Conservation (phyloP, 2,888 invertebrate genomes). For the Himalopsyche japonica region DNA sequence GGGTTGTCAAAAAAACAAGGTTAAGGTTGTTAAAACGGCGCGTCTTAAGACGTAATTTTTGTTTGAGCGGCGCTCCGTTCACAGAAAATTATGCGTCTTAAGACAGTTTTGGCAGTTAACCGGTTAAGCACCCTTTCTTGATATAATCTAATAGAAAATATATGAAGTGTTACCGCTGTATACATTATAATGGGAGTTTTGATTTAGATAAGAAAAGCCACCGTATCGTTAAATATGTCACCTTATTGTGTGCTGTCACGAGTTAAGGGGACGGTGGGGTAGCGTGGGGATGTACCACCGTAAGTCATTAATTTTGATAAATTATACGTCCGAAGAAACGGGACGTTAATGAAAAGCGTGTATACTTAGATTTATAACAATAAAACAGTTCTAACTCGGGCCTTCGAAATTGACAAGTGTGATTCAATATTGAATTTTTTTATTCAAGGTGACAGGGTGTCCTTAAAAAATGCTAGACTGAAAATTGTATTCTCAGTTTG, state of each 20-base stretch:
- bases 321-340: conserved; percentile 30
- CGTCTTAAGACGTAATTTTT: too few species aligned
- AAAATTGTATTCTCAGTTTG: too few species aligned
- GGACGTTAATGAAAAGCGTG: conserved; percentile 30
- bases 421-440: not conserved
- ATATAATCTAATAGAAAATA: not conserved
- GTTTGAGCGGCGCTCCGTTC: too few species aligned
- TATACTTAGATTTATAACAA: not conserved
- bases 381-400: not conserved
- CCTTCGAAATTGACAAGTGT: not conserved
- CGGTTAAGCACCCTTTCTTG: not conserved
- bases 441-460: too few species aligned
- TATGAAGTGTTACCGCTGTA: not conserved
- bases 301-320: conserved; percentile 41
- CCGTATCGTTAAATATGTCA: not conserved
- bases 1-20: too few species aligned
- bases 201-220: not conserved
- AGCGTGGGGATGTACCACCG: not conserved
- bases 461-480: too few species aligned
- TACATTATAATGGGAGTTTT: not conserved
- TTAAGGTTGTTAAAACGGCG: too few species aligned
- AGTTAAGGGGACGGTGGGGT: not conserved
- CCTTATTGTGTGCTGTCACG: not conserved
- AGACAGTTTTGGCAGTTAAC: too few species aligned
- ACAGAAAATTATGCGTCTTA: too few species aligned